Base-by-base conservation (phyloP, 1,140 invertebrate genomes). In the Anoplophora glabripennis region DNA sequence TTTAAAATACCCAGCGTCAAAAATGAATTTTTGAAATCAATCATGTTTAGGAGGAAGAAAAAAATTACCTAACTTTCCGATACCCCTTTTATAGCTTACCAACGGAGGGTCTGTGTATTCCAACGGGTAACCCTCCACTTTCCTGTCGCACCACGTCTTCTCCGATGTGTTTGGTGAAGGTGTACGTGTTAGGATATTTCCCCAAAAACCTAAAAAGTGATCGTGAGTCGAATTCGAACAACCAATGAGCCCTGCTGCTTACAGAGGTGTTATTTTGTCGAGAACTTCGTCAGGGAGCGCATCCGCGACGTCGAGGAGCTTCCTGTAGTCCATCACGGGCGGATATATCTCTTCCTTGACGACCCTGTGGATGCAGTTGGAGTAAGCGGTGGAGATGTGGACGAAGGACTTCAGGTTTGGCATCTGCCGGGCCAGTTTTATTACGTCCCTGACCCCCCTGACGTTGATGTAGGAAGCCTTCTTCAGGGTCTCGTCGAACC, bases 161-260 rank as follows among this genome's bases (percentile, higher is more conserved):
- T 7, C 87, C 88, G 10, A 90, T 75, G 4, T 88, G 84, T 79
- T 95, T 95, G 4, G 90, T 92, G 68, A 85, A 93, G 0, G 87
- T 84, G 65, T 94, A 95, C 0, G 89, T 91, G 68, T 94, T 94
- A 0, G 92, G 91, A 73, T 84, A 89, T n/a, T 86, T 80, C 0
- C 82, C 84, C 8, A 92, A 72, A 44, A 92, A 71, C 49, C 86
- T 88, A 68, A 15, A 70, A 68, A 58, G 49, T 35, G 46, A 52
- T 28, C 46, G n/a, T n/a, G 34, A 28, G 11, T 14, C 1, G 10
- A 15, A 9, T 17, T 17, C 3, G 4, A 14, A 11, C 45, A 38
- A 47, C 49, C 40, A 51, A 67, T 36, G 59, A 54, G 21, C 4
- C 41, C 52, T 37, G n/a, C 33, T 51, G 76, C 78, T 79, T 78